Evolutionary conservation across 2,888 invertebrate species (phyloP), one percentile per base, ranked within the genome.

Genomic region (Philereme vetulata): DNA sequence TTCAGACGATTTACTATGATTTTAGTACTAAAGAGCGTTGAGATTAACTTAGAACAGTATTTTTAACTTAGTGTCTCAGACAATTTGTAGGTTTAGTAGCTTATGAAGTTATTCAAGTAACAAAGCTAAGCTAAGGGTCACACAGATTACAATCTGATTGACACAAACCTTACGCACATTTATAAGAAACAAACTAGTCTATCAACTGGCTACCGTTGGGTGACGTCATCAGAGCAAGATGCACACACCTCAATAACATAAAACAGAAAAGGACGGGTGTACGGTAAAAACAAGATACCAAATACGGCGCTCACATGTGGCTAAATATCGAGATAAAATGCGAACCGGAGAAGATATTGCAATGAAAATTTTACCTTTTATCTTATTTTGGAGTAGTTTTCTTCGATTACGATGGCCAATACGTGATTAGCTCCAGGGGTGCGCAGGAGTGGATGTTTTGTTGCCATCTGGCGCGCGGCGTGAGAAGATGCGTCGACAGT

Each of bases 281-380:
- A 69, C 71, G 72, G 82, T 82, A 86, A 88, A 85, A 86, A 86
- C 90, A 84, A 88, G 78, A 84, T 90, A 69, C 91, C 91, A 85
- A 86, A 91, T 92, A 90, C 81, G 90, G 88, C 64, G 77, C 67
- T 89, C 91, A 90, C 82, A 90, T 92, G 90, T 87, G 82, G 74
- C 85, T 84, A 90, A 90, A 90, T 86, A 86, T 84, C 75, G 78
- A 76, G 71, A 82, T 88, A 87, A 79, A 72, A 72, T 73, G 72
- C 69, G 75, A 80, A 77, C 67, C 73, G 65, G 63, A 64, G 72
- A 68, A 75, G 72, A 71, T 85, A 84, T 75, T 66, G 71, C 59
- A 65, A 72, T 73, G 76, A 75, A 77, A 80, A 76, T 85, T 82
- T 79, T 75, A 75, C 74, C 66, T 71, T 72, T 70, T 56, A 64